These are phyloP conservation scores for Neria commutata DNA, from an alignment of 2,888 invertebrate species.

Conservation along the genomic window DNA sequence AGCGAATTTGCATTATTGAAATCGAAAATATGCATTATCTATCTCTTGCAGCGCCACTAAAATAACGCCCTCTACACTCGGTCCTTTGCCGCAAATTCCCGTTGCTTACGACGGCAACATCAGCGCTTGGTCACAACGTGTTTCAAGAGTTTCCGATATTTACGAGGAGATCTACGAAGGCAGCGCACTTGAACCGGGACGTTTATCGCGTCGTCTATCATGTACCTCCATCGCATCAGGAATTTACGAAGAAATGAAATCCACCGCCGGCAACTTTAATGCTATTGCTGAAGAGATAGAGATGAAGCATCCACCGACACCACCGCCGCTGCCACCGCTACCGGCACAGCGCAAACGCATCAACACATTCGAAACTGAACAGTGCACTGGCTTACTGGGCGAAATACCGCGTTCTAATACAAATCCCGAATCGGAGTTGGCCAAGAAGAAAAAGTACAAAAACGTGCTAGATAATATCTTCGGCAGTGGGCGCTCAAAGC, in stretches of 20 bases:
- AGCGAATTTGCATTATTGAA: no score
- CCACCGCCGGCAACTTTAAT: conserved; percentile 35
- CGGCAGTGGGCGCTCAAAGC: conserved; percentile 47
- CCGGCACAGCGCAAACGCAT: conserved; percentile 57
- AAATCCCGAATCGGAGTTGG: conserved; percentile 59
- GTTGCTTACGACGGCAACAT: conserved; percentile 40
- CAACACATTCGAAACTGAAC: conserved; percentile 54
- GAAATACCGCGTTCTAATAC: conserved; percentile 58
- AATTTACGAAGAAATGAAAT: conserved; percentile 62
- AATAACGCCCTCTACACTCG: no score
- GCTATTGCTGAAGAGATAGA: conserved; percentile 41
- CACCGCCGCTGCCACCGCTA: conserved; percentile 50
- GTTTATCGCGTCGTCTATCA: conserved; percentile 44
- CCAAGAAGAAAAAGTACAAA: conserved; percentile 57
- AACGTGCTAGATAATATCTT: conserved; percentile 55
- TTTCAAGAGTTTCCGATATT: conserved; percentile 57
- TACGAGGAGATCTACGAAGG: conserved; percentile 60
- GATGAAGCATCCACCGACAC: conserved; percentile 23
- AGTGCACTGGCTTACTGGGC: conserved; percentile 25
- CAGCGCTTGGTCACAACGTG: conserved; percentile 44
- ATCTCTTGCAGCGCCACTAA: no score
- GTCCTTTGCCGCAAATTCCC: conserved; percentile 59
- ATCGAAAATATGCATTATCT: no score
- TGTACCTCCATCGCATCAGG: conserved; percentile 59
- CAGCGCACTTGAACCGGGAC: conserved; percentile 24